These are phyloP conservation scores for Tupaia tana DNA, from an alignment of 2,113 vertebrate species.

Conservation along the genomic window DNA sequence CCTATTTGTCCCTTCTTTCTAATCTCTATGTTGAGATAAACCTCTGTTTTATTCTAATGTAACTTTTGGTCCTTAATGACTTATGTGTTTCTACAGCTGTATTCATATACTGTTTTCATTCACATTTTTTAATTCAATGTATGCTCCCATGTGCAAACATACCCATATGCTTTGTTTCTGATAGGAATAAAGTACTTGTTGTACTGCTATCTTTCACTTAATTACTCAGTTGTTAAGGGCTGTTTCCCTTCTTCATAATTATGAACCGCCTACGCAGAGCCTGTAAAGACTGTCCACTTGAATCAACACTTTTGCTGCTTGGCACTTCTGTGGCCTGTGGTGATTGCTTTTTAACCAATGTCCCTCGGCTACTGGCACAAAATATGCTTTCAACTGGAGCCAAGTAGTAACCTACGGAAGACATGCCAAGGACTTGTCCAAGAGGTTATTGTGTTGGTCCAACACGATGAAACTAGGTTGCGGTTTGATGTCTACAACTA, in stretches of 20 bases:
- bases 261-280: not conserved
- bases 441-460: not conserved
- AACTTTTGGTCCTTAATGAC: not conserved
- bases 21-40: slow-evolving; percentile 14
- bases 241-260: slow-evolving; percentile 5
- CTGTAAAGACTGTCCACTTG: not conserved
- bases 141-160: not conserved
- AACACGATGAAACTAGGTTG: not conserved
- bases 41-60: slow-evolving; percentile 17
- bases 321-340: slow-evolving; percentile 12
- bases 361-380: slow-evolving; percentile 35
- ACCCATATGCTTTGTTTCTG: slow-evolving; percentile 50
- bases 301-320: not conserved
- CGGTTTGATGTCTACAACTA: not conserved
- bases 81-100: not conserved
- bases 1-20: not conserved
- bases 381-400: slow-evolving; percentile 31
- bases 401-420: slow-evolving; percentile 37
- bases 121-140: not conserved
- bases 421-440: not conserved
- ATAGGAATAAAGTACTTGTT: slow-evolving; percentile 23
- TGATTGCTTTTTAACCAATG: slow-evolving; percentile 43
- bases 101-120: slow-evolving; percentile 23
- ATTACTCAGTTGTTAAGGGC: slow-evolving; percentile 26
- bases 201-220: slow-evolving; percentile 26